These are phyloP conservation scores for Chaetura pelagica DNA, from an alignment of 2,113 vertebrate species.

Conservation along the genomic window DNA sequence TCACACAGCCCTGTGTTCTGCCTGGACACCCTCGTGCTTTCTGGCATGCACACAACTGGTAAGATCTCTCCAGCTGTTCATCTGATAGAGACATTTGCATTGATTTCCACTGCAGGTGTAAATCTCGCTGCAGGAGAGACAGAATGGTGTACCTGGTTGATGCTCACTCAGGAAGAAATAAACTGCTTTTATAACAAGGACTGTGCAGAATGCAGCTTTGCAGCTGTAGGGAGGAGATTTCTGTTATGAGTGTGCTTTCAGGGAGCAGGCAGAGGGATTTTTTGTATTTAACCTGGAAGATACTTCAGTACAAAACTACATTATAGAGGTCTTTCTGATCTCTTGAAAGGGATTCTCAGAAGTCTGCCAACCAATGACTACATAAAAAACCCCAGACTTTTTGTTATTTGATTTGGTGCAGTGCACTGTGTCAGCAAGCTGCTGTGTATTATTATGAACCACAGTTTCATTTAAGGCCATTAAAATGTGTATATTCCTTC, in stretches of 20 bases:
- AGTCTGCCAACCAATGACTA: background rate
- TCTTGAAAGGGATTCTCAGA: background rate
- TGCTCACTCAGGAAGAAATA: background rate
- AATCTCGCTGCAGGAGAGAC: background rate
- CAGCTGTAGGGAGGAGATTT: background rate
- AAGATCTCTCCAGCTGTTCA: background rate
- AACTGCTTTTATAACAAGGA: background rate
- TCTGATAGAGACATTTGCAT: background rate
- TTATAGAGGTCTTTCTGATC: background rate
- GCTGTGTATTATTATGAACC: background rate
- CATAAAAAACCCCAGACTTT: rapidly evolving
- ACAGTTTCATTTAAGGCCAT: background rate
- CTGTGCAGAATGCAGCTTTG: background rate
- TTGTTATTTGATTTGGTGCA: background rate
- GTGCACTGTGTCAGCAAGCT: background rate
- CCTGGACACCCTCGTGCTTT: background rate
- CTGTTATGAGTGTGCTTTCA: background rate
- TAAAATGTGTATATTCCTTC: background rate
- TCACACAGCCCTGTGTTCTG: background rate
- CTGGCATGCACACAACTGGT: background rate
- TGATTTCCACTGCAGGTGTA: background rate
- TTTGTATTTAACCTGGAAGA: background rate
- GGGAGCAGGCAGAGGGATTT: background rate
- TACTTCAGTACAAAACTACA: background rate
- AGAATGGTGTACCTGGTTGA: background rate